phyloP scores from a whole-genome alignment of 2,113 vertebrate species.

The Limanda limanda region DNA sequence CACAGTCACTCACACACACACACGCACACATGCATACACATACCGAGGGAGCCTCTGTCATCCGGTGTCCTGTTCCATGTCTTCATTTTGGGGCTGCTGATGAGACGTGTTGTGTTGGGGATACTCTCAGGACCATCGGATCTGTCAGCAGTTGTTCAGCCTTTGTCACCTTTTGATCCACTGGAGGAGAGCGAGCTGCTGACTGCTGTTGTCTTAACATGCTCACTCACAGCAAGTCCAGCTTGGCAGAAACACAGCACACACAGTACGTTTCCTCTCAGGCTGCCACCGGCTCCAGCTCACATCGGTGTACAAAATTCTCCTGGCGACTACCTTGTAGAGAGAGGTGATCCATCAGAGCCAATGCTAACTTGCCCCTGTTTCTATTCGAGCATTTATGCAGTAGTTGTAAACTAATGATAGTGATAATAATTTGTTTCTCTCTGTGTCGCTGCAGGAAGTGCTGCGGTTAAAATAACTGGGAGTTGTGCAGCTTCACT shows the following conservation, averaged over 20 bases:
- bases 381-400: not conserved
- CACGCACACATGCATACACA: conserved; percentile 12
- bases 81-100: conserved; percentile 59
- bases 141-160: conserved; percentile 50
- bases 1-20: not conserved
- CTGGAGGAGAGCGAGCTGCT: conserved; percentile 24
- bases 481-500: not conserved
- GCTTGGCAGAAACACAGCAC: not conserved
- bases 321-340: too few relatives aligned
- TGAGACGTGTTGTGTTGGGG: conserved; percentile 50
- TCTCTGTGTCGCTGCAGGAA: not conserved
- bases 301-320: not conserved
- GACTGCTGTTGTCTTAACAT: conserved; percentile 25
- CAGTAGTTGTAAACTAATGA: not conserved
- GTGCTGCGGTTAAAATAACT: not conserved
- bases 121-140: conserved; percentile 47
- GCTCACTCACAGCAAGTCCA: not conserved
- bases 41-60: conserved; percentile 62
- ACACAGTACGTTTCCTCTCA: not conserved
- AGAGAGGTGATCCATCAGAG: not conserved
- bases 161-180: conserved; percentile 50
- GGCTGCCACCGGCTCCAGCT: not conserved
- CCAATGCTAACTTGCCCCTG: not conserved
- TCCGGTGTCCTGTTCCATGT: conserved; percentile 61
- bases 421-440: not conserved